Percentiles rank a stretch among this genome's conserved stretches.
Conservation (phyloP, 1,140 invertebrate genomes). For the Battus philenor region DNA sequence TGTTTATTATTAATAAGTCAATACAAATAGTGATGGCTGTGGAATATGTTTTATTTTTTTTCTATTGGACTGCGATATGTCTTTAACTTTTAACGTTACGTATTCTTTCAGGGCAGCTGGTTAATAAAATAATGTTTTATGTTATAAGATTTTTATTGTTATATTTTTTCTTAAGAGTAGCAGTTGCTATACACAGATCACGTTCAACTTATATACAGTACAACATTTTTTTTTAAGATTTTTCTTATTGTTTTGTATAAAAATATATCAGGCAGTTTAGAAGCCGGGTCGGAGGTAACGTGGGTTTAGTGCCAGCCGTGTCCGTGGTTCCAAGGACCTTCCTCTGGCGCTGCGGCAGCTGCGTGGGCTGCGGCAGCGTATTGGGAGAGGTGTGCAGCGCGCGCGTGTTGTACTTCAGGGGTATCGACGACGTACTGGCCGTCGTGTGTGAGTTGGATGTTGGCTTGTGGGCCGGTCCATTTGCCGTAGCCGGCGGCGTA, state of each 20-base stretch:
- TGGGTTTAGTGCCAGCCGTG: constrained; percentile 54
- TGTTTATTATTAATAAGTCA: no score
- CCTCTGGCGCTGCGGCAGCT: constrained; percentile 57
- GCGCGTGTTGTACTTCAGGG: constrained; percentile 69
- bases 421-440: constrained; percentile 73
- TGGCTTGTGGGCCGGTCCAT: constrained; percentile 60
- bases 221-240: constrained; percentile 60
- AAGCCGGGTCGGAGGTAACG: constrained; percentile 50
- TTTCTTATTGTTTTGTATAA: constrained; percentile 65
- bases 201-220: constrained; percentile 63
- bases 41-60: no score
- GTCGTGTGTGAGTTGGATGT: constrained; percentile 73
- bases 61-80: no score
- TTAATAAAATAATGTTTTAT: no score
- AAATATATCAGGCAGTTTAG: constrained; percentile 50
- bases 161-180: constrained; percentile 50
- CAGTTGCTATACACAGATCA: constrained; percentile 55
- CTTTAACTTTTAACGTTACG: no score
- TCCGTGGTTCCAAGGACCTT: constrained; percentile 47
- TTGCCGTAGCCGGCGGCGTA: constrained; percentile 64
- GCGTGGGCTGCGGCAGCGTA: constrained; percentile 60
- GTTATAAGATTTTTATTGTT: constrained; percentile 54
- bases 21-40: no score
- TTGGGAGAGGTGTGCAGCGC: constrained; percentile 60
- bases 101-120: no score